These are phyloP conservation scores for Poecilia wingei DNA, from an alignment of 2,797 vertebrate species.

Conservation along the genomic window DNA sequence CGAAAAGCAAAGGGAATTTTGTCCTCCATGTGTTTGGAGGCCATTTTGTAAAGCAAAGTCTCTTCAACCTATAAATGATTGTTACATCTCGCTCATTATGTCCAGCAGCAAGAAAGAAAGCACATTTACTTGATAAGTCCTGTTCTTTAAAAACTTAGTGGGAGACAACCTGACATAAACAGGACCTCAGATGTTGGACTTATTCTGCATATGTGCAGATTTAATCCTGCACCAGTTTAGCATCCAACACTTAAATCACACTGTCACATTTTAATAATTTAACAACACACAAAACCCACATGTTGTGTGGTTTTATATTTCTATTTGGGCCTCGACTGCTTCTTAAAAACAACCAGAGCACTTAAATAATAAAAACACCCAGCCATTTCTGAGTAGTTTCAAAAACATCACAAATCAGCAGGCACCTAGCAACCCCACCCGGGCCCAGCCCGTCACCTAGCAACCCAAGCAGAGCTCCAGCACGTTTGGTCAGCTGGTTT, in stretches of 20 bases:
- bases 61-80: constrained; percentile 31
- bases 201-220: not conserved
- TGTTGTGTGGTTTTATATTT: too few relatives aligned
- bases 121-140: not conserved
- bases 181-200: constrained; percentile 9
- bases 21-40: constrained; percentile 41
- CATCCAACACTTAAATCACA: not conserved
- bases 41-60: constrained; percentile 36
- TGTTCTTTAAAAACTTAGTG: not conserved
- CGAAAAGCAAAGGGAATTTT: constrained; percentile 18
- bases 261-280: not conserved
- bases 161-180: constrained; percentile 17
- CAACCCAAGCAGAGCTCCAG: too few relatives aligned
- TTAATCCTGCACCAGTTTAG: not conserved
- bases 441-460: too few relatives aligned
- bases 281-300: too few relatives aligned
- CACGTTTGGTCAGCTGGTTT: too few relatives aligned
- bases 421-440: too few relatives aligned
- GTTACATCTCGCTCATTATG: constrained; percentile 20
- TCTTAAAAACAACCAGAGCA: too few relatives aligned
- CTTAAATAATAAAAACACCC: too few relatives aligned
- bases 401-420: too few relatives aligned
- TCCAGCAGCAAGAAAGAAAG: constrained; percentile 19
- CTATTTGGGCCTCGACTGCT: too few relatives aligned
- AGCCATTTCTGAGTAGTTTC: too few relatives aligned